Base-by-base conservation (phyloP, 2,797 vertebrate species). In the Coilia nasus region DNA sequence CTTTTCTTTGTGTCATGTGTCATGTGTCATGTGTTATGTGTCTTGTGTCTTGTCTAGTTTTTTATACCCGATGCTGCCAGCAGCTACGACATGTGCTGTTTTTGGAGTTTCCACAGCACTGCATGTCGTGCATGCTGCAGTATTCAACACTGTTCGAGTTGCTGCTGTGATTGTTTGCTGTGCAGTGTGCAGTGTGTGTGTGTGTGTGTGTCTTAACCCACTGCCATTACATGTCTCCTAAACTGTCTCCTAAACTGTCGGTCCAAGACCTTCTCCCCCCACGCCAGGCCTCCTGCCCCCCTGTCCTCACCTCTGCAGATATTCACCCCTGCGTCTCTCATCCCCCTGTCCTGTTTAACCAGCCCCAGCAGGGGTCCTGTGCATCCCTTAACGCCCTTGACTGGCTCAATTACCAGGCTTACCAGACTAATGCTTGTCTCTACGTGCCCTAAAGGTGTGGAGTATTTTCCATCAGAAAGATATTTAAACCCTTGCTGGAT, bases 401-500 rank as follows among this genome's bases (percentile, higher is more conserved):
- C 46, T 50, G 81, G 47, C 56, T 54, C 81, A 54, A 82, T 82
- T 82, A 82, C 47, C 28, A 17, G 21, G 12, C 28, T 9, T 82
- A n/a, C n/a, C n/a, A n/a, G 47, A 54, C 28, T 56, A 82, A 78
- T 78, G 71, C 71, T 44, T 44, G 31, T 78, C 71, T 78, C 71
- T 21, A 6, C 31, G 19, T 78, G 71, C 31, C 71, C 71, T 78
- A 44, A 78, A 78, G 71, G 71, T 78, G 41, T 35, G 71, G 35
- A 78, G 71, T 25, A 44, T 78, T 78, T 44, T 21, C 71, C 71
- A 78, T 47, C 31, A 67, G 83, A 83, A 78, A 75, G 28, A 83
- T 78, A 78, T 78, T 78, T 78, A 78, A 78, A 44, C 71, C 71
- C 35, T 78, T 35, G 31, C 7, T 41, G 71, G 71, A 21, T 78